Base-by-base conservation (phyloP, 1,140 invertebrate species). In the Aphaenogaster floridana region DNA sequence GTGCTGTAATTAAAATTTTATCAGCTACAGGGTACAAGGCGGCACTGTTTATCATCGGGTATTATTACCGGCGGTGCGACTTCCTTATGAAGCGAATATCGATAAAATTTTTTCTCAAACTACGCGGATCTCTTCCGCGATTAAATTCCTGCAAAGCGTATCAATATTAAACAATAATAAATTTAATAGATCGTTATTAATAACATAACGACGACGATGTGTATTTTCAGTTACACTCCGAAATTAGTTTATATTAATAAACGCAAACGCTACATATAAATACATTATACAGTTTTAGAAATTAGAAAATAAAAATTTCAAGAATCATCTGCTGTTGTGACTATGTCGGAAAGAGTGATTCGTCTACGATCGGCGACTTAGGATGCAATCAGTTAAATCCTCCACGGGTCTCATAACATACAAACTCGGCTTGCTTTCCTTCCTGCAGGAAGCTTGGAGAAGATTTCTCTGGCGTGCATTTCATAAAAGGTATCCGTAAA, bases 1-100 rank as follows among this genome's bases (percentile, higher is more conserved):
- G 17, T 68, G 48, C 72, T 86, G 54, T 87, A 87, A 83, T 89
- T 89, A 83, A 74, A 87, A 74, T 89, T 80, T 80, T 87, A 87
- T 89, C 76, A 57, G 64, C 77, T 80, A 69, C 64, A 66, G 83
- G 39, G 63, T 86, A 86, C 83, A 79, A 78, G 48, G 74, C 59
- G 48, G 74, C 61, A 68, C 61, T 79, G 83, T 86, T 86, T 86
- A 86, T 86, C 83, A 79, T 86, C 83, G 69, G 48, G 54, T 61
- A 84, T 84, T 84, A 84, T 61, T 76, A 84, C 80, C 52, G 57
- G 80, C 80, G 69, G 69, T 71, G 80, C 69, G 54, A 61, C 54
- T 84, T 74, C 69, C 69, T 84, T 61, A 61, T 21, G 34, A 48
- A 76, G 80, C 17, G 80, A 84, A 61, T 84, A 84, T 76, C 80